Percentiles rank a stretch among this genome's conserved stretches.
Evolutionary conservation across 2,113 vertebrate genomes (phyloP).

Genomic region (Pavo muticus): DNA sequence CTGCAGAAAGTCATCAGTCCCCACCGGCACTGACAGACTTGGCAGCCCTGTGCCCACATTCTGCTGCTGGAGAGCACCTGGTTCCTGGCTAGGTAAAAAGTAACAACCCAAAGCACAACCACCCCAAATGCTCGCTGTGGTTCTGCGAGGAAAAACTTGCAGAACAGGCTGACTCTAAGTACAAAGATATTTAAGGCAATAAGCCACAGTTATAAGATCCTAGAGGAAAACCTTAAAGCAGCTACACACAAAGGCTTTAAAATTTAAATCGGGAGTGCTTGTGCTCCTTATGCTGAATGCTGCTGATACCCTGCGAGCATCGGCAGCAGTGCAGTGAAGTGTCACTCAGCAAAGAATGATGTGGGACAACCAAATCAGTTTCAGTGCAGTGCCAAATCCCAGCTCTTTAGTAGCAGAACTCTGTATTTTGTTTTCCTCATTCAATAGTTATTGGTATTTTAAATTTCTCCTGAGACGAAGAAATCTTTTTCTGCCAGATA

Average conservation of each 20-base stretch:
- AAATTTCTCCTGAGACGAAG: background rate
- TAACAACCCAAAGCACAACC: background rate
- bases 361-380: slow-evolving; percentile 23
- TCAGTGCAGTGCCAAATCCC: background rate
- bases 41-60: background rate
- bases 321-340: background rate
- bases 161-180: background rate
- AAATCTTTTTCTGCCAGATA: slow-evolving; percentile 40
- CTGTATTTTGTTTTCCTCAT: slow-evolving; percentile 21
- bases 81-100: background rate
- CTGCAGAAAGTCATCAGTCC: background rate
- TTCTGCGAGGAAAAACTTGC: background rate
- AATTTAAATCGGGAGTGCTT: slow-evolving; percentile 18
- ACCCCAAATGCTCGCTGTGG: background rate
- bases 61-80: background rate
- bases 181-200: background rate
- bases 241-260: background rate
- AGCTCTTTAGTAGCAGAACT: background rate
- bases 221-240: background rate
- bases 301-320: background rate
- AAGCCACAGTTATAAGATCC: background rate
- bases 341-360: slow-evolving; percentile 29
- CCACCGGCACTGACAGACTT: background rate
- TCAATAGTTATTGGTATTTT: slow-evolving; percentile 18
- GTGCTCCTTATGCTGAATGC: background rate